Evolutionary conservation across 2,797 vertebrate species (phyloP).

Genomic region (Myotis findleyi): DNA sequence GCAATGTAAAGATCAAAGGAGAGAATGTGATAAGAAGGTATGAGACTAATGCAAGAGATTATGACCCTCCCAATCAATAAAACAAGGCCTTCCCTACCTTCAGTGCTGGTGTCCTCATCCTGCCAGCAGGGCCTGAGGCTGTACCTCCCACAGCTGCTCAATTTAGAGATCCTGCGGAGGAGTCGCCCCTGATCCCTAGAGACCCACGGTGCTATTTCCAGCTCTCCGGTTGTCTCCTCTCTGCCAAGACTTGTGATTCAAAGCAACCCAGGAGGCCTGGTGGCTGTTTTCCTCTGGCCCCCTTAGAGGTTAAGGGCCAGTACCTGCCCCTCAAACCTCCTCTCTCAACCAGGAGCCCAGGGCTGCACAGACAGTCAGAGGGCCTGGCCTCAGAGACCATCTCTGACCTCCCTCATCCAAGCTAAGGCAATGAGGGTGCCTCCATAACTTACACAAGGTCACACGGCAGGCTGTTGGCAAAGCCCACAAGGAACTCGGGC

Average conservation of each 20-base stretch:
- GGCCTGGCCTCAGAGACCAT: neutral
- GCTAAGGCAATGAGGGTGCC: neutral
- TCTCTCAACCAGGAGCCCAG: neutral
- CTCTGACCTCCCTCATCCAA: neutral
- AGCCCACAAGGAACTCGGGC: neutral
- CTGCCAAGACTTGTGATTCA: constrained; percentile 29
- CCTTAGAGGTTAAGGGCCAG: neutral
- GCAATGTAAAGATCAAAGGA: neutral
- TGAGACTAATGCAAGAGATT: neutral
- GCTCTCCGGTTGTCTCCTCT: constrained; percentile 67
- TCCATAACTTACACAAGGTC: neutral
- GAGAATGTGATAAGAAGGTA: neutral
- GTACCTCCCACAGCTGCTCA: constrained; percentile 71
- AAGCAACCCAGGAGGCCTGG: neutral
- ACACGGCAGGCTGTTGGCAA: neutral
- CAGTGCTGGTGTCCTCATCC: neutral
- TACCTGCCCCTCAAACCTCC: neutral
- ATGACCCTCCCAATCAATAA: neutral
- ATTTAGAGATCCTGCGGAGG: constrained; percentile 84
- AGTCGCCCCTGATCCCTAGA: constrained; percentile 69
- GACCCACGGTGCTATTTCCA: constrained; percentile 74
- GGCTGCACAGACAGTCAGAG: neutral
- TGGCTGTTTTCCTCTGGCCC: neutral
- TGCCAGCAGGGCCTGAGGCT: constrained; percentile 38
- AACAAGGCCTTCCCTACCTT: constrained; percentile 37